These are phyloP conservation scores for Rhinatrema bivittatum DNA, from an alignment of 2,797 vertebrate species.

Conservation along the genomic window DNA sequence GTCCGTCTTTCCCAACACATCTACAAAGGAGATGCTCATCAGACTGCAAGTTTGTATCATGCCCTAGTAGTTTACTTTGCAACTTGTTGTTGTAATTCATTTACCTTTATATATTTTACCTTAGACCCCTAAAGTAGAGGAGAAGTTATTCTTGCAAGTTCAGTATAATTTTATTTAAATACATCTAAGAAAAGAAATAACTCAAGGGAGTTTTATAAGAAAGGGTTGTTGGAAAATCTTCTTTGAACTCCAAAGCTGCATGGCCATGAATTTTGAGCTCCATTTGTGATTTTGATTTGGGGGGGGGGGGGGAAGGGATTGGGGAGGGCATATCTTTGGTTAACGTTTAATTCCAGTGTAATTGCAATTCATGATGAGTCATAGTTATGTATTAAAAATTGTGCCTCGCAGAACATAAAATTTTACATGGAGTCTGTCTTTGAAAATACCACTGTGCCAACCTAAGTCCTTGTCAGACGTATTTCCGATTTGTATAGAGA, in stretches of 20 bases:
- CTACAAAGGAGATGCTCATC: too few relatives aligned
- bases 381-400: conserved; percentile 33
- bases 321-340: conserved; percentile 26
- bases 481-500: too few relatives aligned
- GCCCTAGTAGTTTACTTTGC: conserved; percentile 19
- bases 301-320: too few relatives aligned
- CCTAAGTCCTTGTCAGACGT: conserved; percentile 17
- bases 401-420: conserved; percentile 13
- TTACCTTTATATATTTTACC: conserved; percentile 35
- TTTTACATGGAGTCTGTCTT: conserved; percentile 27
- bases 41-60: too few relatives aligned
- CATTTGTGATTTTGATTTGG: conserved; percentile 26
- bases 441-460: conserved; percentile 2
- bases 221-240: conserved; percentile 35
- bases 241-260: conserved; percentile 32
- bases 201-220: conserved; percentile 13
- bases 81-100: conserved; percentile 38
- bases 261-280: conserved; percentile 32
- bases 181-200: too few relatives aligned
- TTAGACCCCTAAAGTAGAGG: conserved; percentile 29
- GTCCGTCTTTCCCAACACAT: too few relatives aligned
- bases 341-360: conserved; percentile 15
- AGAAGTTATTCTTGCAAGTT: conserved; percentile 38
- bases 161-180: conserved; percentile 13
- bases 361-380: conserved; percentile 26